Evolutionary conservation across 2,113 vertebrate species (phyloP).

Genomic region (Platysternon megacephalum): DNA sequence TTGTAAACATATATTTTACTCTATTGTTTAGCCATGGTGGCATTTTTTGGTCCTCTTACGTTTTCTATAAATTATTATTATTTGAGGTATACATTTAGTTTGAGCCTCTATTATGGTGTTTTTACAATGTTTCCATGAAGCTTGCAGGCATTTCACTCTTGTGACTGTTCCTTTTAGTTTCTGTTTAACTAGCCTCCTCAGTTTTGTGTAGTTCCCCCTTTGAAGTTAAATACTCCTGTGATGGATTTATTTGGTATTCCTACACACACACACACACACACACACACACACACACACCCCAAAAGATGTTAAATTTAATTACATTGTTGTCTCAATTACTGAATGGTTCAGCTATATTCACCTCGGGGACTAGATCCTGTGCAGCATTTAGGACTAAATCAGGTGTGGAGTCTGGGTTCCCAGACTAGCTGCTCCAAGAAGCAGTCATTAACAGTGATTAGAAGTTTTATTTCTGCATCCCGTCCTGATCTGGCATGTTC

Average conservation of each 20-base stretch:
- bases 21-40: no score
- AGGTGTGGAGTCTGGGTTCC: no score
- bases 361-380: neutral
- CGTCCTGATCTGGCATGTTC: neutral
- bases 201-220: neutral
- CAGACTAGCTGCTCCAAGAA: neutral
- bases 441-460: neutral
- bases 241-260: no score
- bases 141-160: neutral
- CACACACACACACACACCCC: no score
- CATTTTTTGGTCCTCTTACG: no score
- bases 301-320: neutral
- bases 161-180: neutral
- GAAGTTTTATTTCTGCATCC: neutral
- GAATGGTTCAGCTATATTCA: neutral
- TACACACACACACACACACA: no score
- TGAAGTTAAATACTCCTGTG: neutral
- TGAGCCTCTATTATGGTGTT: neutral
- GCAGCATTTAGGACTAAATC: neutral
- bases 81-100: neutral
- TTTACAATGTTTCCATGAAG: neutral
- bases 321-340: neutral
- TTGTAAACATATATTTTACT: no score
- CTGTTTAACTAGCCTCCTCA: neutral
- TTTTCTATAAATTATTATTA: neutral